Conservation (phyloP, 2,888 invertebrate species). For the Thera britannica region DNA sequence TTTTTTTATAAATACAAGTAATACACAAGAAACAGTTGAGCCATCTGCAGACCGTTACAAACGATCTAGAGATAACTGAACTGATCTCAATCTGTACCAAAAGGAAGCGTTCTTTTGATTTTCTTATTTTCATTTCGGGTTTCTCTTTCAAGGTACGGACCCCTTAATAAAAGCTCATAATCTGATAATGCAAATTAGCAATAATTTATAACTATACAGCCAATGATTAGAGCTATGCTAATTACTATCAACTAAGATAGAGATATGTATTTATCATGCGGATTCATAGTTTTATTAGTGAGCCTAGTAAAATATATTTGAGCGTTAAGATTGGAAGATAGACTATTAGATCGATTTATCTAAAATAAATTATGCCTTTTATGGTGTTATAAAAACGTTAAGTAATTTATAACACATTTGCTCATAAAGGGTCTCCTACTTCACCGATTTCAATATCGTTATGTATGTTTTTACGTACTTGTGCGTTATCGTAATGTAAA, state of each 20-base stretch:
- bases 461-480: too few relatives aligned
- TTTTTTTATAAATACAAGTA: too few relatives aligned
- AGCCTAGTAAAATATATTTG: constrained; percentile 23
- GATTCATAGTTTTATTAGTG: constrained; percentile 34
- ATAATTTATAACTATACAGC: constrained; percentile 5
- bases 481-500: too few relatives aligned
- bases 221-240: constrained; percentile 28
- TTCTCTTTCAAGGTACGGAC: background rate
- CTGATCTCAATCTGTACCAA: too few relatives aligned
- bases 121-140: too few relatives aligned
- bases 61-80: too few relatives aligned
- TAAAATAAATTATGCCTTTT: constrained; percentile 8
- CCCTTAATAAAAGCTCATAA: background rate
- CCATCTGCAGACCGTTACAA: too few relatives aligned
- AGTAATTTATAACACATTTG: too few relatives aligned
- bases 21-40: too few relatives aligned
- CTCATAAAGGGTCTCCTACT: too few relatives aligned
- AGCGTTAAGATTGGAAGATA: constrained; percentile 11
- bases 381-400: constrained; percentile 19
- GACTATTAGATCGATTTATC: constrained; percentile 8
- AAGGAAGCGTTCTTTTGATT: too few relatives aligned
- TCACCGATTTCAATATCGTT: too few relatives aligned
- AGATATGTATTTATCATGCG: constrained; percentile 8
- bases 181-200: constrained; percentile 1
- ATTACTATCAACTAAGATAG: constrained; percentile 24